phyloP scores from a whole-genome alignment of 1,140 invertebrate genomes.

The Nephotettix cincticeps region DNA sequence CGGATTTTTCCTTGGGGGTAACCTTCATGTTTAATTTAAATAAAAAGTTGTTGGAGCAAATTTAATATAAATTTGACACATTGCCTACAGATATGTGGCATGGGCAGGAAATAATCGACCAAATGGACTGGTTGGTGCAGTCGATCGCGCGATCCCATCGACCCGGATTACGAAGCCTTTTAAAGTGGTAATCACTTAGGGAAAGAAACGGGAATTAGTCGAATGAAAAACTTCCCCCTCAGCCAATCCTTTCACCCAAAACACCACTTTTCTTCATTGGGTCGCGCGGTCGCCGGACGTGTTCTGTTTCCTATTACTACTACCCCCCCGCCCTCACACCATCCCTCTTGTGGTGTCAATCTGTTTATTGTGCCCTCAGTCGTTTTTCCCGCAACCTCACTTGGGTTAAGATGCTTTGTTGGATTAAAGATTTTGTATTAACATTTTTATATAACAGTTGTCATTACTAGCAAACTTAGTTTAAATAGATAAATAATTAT shows the following conservation, averaged over 20 bases:
- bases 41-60: no score
- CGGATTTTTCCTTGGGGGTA: no score
- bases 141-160: conserved; percentile 6
- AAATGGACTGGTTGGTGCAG: conserved; percentile 23
- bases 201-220: conserved; percentile 33
- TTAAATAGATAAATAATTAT: no score
- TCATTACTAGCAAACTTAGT: no score
- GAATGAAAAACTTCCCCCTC: conserved; percentile 31
- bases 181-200: conserved; percentile 32
- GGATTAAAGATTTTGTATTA: no score
- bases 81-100: background rate
- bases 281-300: background rate
- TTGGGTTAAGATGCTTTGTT: no score
- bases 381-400: no score
- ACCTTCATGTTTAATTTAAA: no score
- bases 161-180: conserved; percentile 29
- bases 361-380: no score
- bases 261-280: conserved; percentile 27
- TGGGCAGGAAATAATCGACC: conserved; percentile 24
- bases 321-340: background rate
- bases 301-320: conserved; percentile 9
- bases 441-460: no score
- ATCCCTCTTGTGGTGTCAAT: no score
- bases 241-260: conserved; percentile 21
- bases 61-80: no score